Evolutionary conservation across 2,113 vertebrate species (phyloP), one percentile per base, ranked within the genome.

Genomic region (Salvelinus fontinalis): DNA sequence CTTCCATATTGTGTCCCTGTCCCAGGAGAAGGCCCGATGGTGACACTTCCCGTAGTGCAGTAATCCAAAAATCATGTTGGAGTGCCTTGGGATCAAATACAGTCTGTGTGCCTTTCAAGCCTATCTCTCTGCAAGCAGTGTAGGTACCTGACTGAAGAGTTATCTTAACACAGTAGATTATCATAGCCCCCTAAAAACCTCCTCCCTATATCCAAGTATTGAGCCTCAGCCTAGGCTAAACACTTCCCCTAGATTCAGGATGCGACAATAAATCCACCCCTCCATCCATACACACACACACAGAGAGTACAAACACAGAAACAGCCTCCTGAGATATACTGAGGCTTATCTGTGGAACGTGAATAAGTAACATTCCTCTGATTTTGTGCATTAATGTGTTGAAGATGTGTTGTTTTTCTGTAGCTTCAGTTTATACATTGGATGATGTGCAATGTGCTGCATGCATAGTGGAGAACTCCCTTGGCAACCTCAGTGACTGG

Each of bases 61-160:
- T 92, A 91, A 92, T 91, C 89, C 88, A 89, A 85, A 90, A 90
- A 91, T 91, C 90, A 89, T 92, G 90, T 91, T 87, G 82, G 79
- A 82, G 72, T 73, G 84, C 79, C 74, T 74, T 16, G 87, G 87
- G 88, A 80, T 90, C 75, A 87, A 84, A 89, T 78, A 87, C 78
- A 88, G 74, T 83, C 85, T 89, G 85, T 84, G 80, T 81, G 78
- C 82, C 83, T 83, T 9, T 77, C 87, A 89, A 88, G 89, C 89
- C 88, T 77, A 85, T 91, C 87, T 90, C 79, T 76, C 70, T 84
- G 83, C 84, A 89, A 86, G 75, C 81, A 89, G 80, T 54, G 77
- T 26, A 79, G 78, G 54, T 69, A 78, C 82, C 80, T 82, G 80
- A 84, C 87, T 87, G 78, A 76, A 80, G 84, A 90, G 82, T 88